A percentile compares a stretch with the other conserved stretches of the same genome.
Evolutionary conservation across 2,888 invertebrate species (phyloP).

Genomic region (Bursaphelenchus okinawaensis): DNA sequence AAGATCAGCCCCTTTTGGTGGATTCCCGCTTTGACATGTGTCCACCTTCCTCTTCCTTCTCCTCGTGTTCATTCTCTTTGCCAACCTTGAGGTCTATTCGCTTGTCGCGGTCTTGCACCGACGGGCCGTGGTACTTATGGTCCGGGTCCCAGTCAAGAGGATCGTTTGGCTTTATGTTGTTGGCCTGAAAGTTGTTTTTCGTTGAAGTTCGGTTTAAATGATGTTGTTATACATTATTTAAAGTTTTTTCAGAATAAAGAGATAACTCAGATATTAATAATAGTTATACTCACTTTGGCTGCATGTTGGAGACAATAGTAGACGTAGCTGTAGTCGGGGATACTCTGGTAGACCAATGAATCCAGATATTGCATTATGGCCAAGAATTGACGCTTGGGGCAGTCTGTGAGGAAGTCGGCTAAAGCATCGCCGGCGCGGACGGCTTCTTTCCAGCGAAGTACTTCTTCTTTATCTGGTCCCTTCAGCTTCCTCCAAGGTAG

Average conservation of each 20-base stretch:
- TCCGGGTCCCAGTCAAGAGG: slow-evolving; percentile 43
- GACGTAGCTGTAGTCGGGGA: slow-evolving; percentile 47
- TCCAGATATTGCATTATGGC: slow-evolving; percentile 35
- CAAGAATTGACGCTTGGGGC: slow-evolving; percentile 15
- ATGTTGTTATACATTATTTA: too few species aligned
- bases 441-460: slow-evolving; percentile 34
- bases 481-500: slow-evolving; percentile 21
- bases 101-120: slow-evolving; percentile 22
- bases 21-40: too few species aligned
- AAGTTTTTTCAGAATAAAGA: background rate
- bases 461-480: slow-evolving; percentile 33
- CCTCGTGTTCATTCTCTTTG: background rate
- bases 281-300: slow-evolving; percentile 20
- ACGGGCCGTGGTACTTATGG: slow-evolving; percentile 31
- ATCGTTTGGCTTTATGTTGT: slow-evolving; percentile 30
- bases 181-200: slow-evolving; percentile 20
- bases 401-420: slow-evolving; percentile 29
- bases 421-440: slow-evolving; percentile 12
- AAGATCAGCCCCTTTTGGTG: too few species aligned
- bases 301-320: slow-evolving; percentile 36
- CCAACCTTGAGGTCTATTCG: background rate
- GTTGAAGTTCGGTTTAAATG: too few species aligned
- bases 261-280: background rate
- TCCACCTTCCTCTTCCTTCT: background rate
- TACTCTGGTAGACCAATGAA: slow-evolving; percentile 31